Evolutionary conservation across 2,113 vertebrate species (phyloP), one percentile per base, ranked within the genome.

Genomic region (Mionectes macconnelli): DNA sequence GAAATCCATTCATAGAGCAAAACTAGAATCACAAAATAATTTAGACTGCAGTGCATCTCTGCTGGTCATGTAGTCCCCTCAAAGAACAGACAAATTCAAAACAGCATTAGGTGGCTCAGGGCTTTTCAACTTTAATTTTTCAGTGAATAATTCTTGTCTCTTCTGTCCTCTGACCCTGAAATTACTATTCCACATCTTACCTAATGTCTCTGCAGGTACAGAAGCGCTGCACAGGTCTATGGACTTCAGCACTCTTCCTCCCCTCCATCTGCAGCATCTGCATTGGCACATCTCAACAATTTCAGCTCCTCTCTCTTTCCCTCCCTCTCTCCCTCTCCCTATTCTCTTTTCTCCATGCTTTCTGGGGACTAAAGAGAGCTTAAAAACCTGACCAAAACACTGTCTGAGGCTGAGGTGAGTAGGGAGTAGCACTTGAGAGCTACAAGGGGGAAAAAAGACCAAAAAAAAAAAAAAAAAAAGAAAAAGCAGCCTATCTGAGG

Each of bases 391-490:
- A 50, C 11, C 10, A 59, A 35, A 49, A 47, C 1, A 45, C 12
- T 10, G 3, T 12, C 28, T 45, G 30, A 8, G 11, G 0, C 33
- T 25, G n/a, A 35, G 14, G 4, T n/a, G 16, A 69, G 39, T 8
- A 19, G 8, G 12, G 10, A 88, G 39, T 27, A 66, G n/a, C 17
- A 44, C 8, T 39, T 64, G n/a, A 47, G 84, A 84, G 20, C 16
- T 11, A 57, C 9, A 7, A 35, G 33, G 27, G 30, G 2, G 11
- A 4, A 9, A 8, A 6, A 5, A 33, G 2, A 30, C 14, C 18
- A 21, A 55, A 20, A 24, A 14, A 14, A 1, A n/a, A 49, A 35
- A 18, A 33, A 31, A 8, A 18, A 50, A 23, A 4, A 8, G 31
- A 37, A 37, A 30, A 40, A 33, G 4, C 14, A 53, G 4, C 10